Base-by-base conservation (phyloP, 2,888 invertebrate species). In the Epiblema foenella region DNA sequence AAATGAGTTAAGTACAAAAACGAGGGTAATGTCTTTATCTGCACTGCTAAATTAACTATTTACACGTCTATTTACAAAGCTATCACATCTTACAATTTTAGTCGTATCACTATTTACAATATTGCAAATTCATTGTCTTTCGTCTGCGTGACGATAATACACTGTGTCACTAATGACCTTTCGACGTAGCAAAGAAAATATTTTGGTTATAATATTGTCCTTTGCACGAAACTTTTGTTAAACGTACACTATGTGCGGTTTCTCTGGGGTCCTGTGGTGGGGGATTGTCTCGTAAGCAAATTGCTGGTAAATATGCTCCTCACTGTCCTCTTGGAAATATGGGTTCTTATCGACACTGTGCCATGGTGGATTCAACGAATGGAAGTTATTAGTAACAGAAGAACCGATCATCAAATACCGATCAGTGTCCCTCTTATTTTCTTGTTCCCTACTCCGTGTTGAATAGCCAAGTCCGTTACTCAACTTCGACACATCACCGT, bases 181-280 rank as follows among this genome's bases (percentile, higher is more conserved):
- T 83, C 82, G 83, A 82, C 83, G 79, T 81, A 87, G 85, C 85
- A 87, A 88, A 85, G 84, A 85, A 82, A 85, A 85, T 83, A 85
- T 85, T 85, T 86, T 82, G 76, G 79, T 80, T 81, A 88, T 65
- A 70, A 70, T 84, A 89, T 86, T 86, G 89, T 90, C 86, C 86
- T 85, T 87, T 85, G 85, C 85, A 78, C 83, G 87, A 86, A 89
- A 85, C 85, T 88, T 91, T 83, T 91, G 93, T 93, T 94, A 94
- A 81, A 94, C 94, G 79, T 94, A 94, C 87, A 94, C 94, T 90
- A 94, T 94, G 87, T 94, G 94, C 73, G 94, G 94, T 85, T 94
- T 93, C 80, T 94, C 94, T 68, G 93, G 93, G 76, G 94, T 93
- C 81, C 92, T 87, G 80, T 94, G 94, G 73, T 90, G 93, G 74